Conservation (phyloP, 1,140 invertebrate genomes). For the Epicauta chinensis region DNA sequence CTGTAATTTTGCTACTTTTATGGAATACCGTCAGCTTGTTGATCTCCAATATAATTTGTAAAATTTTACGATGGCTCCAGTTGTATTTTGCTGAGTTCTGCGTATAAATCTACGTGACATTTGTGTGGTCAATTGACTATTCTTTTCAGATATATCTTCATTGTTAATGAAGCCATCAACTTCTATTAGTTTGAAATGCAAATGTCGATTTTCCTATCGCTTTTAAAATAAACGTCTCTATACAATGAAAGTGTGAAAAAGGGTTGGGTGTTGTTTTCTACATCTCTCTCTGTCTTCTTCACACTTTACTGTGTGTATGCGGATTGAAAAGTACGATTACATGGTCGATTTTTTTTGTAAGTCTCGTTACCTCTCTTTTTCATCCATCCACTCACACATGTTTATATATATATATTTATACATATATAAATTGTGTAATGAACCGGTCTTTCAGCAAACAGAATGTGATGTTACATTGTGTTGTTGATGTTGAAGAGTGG, state of each 20-base stretch:
- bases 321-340: conserved; percentile 26
- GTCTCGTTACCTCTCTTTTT: too few species aligned
- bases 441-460: conserved; percentile 18
- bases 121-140: too few species aligned
- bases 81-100: too few species aligned
- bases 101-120: neutral
- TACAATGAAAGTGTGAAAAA: neutral
- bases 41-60: too few species aligned
- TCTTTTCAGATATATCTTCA: conserved; percentile 1
- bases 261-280: neutral
- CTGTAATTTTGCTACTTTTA: too few species aligned
- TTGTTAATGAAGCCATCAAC: conserved; percentile 14
- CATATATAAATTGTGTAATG: conserved; percentile 17
- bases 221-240: neutral
- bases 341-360: conserved; percentile 22
- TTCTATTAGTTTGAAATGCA: conserved; percentile 2
- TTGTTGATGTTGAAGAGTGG: neutral
- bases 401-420: too few species aligned
- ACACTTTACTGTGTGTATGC: neutral
- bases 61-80: too few species aligned
- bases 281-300: neutral
- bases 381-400: too few species aligned
- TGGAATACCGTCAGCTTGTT: too few species aligned
- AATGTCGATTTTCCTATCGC: neutral
- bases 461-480: neutral